phyloP scores from a whole-genome alignment of 2,888 invertebrate species.

The Philopedon plagiatum region DNA sequence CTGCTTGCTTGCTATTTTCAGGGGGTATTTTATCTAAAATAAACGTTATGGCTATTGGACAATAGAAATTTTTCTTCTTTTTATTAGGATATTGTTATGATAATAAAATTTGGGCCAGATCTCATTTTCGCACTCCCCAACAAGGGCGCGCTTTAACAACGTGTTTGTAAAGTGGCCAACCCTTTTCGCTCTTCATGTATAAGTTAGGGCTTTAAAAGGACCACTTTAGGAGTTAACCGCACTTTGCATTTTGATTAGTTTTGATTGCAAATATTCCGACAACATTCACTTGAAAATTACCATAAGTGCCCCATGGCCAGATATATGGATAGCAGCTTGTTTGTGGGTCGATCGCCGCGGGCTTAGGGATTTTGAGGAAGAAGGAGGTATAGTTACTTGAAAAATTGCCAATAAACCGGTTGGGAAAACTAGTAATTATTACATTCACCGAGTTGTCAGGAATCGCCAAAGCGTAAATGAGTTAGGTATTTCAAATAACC shows the following conservation, averaged over 20 bases:
- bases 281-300: not conserved
- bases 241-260: conserved; percentile 18
- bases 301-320: not conserved
- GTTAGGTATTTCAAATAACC: too few relatives aligned
- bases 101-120: conserved; percentile 4
- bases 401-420: too few relatives aligned
- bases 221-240: conserved; percentile 16
- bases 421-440: too few relatives aligned
- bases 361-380: too few relatives aligned
- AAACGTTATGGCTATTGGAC: too few relatives aligned
- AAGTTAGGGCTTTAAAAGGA: conserved; percentile 3
- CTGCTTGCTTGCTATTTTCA: too few relatives aligned
- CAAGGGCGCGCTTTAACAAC: conserved; percentile 1
- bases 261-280: conserved; percentile 11
- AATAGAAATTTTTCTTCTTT: too few relatives aligned
- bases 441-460: too few relatives aligned
- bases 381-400: too few relatives aligned
- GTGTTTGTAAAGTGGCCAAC: conserved; percentile 18
- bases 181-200: conserved; percentile 11
- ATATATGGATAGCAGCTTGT: not conserved
- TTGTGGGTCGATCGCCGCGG: not conserved
- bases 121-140: too few relatives aligned
- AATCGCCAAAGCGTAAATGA: too few relatives aligned
- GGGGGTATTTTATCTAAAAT: too few relatives aligned
- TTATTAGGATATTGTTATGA: conserved; percentile 9